phyloP scores from a whole-genome alignment of 2,888 invertebrate genomes.

The Erpobdella octoculata region DNA sequence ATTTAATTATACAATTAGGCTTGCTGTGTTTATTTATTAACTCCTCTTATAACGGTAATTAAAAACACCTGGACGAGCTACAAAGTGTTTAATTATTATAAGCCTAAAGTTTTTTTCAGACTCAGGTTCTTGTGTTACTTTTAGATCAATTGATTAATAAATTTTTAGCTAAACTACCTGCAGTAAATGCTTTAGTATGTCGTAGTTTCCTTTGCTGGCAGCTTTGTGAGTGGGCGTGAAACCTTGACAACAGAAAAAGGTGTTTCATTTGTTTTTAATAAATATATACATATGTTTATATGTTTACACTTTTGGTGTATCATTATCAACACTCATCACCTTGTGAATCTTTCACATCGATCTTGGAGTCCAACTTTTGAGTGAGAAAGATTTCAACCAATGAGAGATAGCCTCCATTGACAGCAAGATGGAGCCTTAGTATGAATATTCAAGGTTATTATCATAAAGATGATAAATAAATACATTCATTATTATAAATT shows the following conservation, averaged over 20 bases:
- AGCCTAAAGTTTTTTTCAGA: too few species aligned
- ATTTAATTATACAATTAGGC: too few species aligned
- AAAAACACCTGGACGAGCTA: too few species aligned
- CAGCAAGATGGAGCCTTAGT: conserved; percentile 14
- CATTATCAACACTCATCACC: too few species aligned
- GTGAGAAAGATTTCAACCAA: conserved; percentile 13
- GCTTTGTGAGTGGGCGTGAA: conserved; percentile 14
- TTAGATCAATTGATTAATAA: too few species aligned
- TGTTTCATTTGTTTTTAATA: not conserved
- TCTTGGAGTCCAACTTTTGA: not conserved
- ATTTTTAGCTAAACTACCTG: too few species aligned
- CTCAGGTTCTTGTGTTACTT: too few species aligned
- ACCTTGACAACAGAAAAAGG: not conserved
- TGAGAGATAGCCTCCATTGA: not conserved
- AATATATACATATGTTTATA: not conserved
- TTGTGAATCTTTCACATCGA: conserved; percentile 16
- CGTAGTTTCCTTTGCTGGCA: conserved; percentile 8
- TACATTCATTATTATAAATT: not conserved
- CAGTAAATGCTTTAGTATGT: conserved; percentile 8
- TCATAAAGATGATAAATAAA: not conserved
- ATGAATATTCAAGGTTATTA: not conserved
- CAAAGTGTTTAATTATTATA: too few species aligned
- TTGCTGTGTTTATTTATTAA: too few species aligned
- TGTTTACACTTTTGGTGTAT: too few species aligned
- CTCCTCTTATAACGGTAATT: too few species aligned